phyloP scores from a whole-genome alignment of 2,113 vertebrate genomes.

The Macroglossus sobrinus region DNA sequence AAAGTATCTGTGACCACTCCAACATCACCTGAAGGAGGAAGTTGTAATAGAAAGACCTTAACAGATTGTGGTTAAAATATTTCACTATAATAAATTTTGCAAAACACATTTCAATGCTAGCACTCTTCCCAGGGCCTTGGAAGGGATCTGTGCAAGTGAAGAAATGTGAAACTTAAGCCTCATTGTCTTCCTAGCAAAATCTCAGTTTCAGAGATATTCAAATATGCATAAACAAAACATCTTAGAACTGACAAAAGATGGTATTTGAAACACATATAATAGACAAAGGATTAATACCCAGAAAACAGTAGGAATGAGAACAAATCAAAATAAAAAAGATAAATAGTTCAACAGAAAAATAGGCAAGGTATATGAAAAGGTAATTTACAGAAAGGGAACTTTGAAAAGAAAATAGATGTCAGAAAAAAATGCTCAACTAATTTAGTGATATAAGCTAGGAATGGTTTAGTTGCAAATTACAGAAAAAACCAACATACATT shows the following conservation, averaged over 20 bases:
- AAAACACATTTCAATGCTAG: neutral
- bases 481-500: neutral
- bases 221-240: neutral
- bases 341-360: neutral
- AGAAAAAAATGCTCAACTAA: neutral
- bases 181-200: neutral
- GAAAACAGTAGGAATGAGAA: neutral
- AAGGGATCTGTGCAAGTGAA: neutral
- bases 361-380: neutral
- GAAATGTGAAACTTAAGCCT: neutral
- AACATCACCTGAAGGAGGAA: neutral
- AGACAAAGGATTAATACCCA: neutral
- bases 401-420: neutral
- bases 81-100: neutral
- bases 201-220: neutral
- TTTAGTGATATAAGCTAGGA: neutral
- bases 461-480: neutral
- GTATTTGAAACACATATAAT: neutral
- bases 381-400: neutral
- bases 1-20: neutral
- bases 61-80: neutral
- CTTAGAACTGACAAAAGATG: neutral
- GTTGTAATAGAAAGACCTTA: neutral
- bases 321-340: neutral
- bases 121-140: neutral